phyloP scores from a whole-genome alignment of 2,888 invertebrate species.

The Nebria salina region DNA sequence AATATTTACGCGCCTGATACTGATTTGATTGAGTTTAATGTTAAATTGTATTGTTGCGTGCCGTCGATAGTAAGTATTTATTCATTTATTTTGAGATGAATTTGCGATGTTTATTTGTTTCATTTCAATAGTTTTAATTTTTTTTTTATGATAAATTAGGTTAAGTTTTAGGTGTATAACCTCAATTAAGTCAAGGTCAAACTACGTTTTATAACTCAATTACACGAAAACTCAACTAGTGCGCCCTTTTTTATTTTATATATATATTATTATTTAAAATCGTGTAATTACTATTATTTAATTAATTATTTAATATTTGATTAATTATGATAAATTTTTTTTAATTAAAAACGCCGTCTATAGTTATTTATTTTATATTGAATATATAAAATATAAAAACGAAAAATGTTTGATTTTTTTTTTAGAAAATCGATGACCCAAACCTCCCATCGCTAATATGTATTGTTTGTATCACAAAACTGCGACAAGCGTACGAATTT shows the following conservation, averaged over 20 bases:
- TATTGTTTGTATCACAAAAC: background rate
- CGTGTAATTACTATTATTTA: too few relatives aligned
- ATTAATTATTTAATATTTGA: too few relatives aligned
- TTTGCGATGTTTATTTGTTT: background rate
- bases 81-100: background rate
- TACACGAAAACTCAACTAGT: too few relatives aligned
- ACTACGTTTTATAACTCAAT: too few relatives aligned
- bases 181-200: background rate
- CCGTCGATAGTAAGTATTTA: slow-evolving; percentile 12
- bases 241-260: too few relatives aligned
- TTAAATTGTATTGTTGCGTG: slow-evolving; percentile 13
- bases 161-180: background rate
- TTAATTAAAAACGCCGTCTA: background rate
- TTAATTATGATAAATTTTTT: background rate
- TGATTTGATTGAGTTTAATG: slow-evolving; percentile 16
- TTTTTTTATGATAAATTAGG: background rate
- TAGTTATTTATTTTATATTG: too few relatives aligned
- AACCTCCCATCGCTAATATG: background rate
- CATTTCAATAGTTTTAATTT: background rate
- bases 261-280: too few relatives aligned
- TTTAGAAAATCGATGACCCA: slow-evolving; percentile 11
- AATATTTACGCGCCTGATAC: background rate
- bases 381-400: background rate
- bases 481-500: background rate
- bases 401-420: background rate